phyloP scores from a whole-genome alignment of 2,797 vertebrate species.

The Poecilia wingei region DNA sequence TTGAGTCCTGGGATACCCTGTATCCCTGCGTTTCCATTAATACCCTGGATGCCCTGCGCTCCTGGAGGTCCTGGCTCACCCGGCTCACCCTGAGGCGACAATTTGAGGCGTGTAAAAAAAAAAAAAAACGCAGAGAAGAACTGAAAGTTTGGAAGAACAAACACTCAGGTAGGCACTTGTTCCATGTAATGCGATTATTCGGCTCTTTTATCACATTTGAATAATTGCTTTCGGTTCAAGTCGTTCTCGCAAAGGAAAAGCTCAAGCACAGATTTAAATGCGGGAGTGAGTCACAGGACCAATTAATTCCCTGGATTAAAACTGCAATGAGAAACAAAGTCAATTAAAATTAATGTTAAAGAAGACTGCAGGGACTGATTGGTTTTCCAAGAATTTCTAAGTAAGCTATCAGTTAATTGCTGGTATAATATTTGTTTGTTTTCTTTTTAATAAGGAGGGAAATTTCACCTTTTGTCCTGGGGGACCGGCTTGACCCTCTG shows the following conservation, averaged over 20 bases:
- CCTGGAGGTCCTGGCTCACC: slow-evolving; percentile 85
- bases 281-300: slow-evolving; percentile 53
- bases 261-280: slow-evolving; percentile 45
- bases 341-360: slow-evolving; percentile 48
- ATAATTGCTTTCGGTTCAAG: slow-evolving; percentile 55
- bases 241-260: slow-evolving; percentile 21
- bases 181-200: slow-evolving; percentile 35
- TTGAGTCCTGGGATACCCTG: slow-evolving; percentile 82
- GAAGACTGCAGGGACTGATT: slow-evolving; percentile 40
- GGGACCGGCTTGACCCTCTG: slow-evolving; percentile 86
- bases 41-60: slow-evolving; percentile 90
- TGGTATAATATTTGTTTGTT: background rate
- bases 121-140: background rate
- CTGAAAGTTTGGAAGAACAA: slow-evolving; percentile 20
- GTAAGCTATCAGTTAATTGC: background rate
- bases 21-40: slow-evolving; percentile 82
- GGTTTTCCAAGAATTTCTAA: slow-evolving; percentile 20
- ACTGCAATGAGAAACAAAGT: slow-evolving; percentile 39
- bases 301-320: slow-evolving; percentile 67
- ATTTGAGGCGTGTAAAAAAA: background rate
- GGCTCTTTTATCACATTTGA: slow-evolving; percentile 37
- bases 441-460: background rate
- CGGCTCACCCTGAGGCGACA: slow-evolving; percentile 84
- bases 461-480: slow-evolving; percentile 86
- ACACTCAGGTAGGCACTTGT: slow-evolving; percentile 18